These are phyloP conservation scores for Onychomys arenicola DNA, from an alignment of 2,797 vertebrate genomes.

Conservation along the genomic window DNA sequence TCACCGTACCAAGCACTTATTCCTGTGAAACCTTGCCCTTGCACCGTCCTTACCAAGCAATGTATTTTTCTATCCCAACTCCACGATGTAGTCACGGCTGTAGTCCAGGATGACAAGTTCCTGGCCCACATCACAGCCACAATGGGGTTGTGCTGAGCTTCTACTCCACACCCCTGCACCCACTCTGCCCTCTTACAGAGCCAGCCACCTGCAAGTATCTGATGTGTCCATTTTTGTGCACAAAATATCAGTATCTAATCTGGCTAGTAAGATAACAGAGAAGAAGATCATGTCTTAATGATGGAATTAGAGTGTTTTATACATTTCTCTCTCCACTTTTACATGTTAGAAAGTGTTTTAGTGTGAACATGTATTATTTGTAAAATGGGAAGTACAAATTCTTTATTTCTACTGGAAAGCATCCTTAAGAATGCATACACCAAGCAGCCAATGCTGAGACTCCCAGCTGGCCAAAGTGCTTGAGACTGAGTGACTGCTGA, in stretches of 20 bases:
- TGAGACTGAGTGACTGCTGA: neutral
- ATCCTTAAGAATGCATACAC: neutral
- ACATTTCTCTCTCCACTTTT: constrained; percentile 29
- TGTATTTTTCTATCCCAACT: constrained; percentile 41
- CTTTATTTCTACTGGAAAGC: constrained; percentile 26
- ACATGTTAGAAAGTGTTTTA: neutral
- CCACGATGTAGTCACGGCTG: neutral
- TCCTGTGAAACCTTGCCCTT: constrained; percentile 7
- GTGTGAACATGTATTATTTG: constrained; percentile 28
- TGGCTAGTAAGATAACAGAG: neutral
- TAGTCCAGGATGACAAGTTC: neutral
- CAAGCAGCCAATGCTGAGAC: neutral
- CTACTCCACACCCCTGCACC: neutral
- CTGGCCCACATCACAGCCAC: neutral
- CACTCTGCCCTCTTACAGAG: neutral
- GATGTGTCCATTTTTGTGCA: neutral
- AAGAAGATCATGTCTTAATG: neutral
- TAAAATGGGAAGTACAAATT: constrained; percentile 1
- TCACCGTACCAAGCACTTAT: neutral
- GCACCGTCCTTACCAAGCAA: neutral
- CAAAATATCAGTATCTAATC: neutral
- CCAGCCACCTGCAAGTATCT: neutral
- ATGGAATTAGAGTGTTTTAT: neutral
- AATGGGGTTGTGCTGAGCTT: neutral
- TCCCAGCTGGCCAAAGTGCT: neutral